Base-by-base conservation (phyloP, 2,113 vertebrate species). In the Typhlomys cinereus region DNA sequence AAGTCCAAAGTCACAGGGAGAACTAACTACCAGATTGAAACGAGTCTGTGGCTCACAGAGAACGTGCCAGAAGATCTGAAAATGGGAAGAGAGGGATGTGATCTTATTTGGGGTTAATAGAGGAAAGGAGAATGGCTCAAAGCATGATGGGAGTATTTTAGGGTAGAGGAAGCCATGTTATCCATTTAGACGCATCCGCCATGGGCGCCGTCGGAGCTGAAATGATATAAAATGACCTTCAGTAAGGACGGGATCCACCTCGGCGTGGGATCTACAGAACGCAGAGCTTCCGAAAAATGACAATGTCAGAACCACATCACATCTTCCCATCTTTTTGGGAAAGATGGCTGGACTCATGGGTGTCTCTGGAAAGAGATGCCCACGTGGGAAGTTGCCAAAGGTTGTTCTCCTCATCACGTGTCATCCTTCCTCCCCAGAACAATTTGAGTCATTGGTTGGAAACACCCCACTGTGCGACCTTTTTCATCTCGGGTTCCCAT, bases 161-260 rank as follows among this genome's bases (percentile, higher is more conserved):
- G 85, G 89, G 82, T 39, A 52, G 91, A 96, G 81, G 66, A 95
- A 90, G 50, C 85, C 93, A 90, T 90, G 87, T 90, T 96, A 85
- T 71, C 75, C 91, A 95, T 88, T 96, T 95, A 92, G 8, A 96
- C 86, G 96, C 84, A 91, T 73, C 86, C 96, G 96, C 95, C 96
- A 97, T 91, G 92, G 95, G 96, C 96, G 95, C 95, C 92, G 93
- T 93, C 96, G 76, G 59, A 97, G 96, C 96, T 97, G 96, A 97
- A 97, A 97, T 97, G 96, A 97, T 97, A 97, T 96, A 97, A 97
- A 97, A 96, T 21, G 96, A 96, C 84, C 96, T 97, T 96, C 95
- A 93, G 95, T 97, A 96, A 97, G 96, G 95, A 95, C 95, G 81
- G 95, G 89, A 83, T 94, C 89, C 93, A 27, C 17, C 87, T 94